A percentile compares a stretch with the other conserved stretches of the same genome.
These are phyloP conservation scores for Drosophila nr. medialis DNA, from an alignment of 2,888 invertebrate genomes.

Conservation along the genomic window DNA sequence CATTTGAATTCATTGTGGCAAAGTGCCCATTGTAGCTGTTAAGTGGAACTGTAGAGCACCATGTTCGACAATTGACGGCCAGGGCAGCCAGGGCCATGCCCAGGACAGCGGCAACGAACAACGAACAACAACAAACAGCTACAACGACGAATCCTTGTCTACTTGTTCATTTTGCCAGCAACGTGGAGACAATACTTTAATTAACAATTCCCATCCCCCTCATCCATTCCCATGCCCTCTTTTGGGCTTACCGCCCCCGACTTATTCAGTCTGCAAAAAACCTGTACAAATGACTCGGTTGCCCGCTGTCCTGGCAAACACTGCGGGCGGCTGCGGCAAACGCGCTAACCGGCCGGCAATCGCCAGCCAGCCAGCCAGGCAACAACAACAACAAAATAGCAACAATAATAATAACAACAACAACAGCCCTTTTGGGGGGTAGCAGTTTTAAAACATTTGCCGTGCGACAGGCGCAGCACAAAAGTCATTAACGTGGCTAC, in stretches of 20 bases:
- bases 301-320: constrained; percentile 74
- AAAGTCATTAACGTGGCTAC: constrained; percentile 79
- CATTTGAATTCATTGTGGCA: constrained; percentile 82
- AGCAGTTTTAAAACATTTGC: constrained; percentile 79
- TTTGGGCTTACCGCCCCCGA: constrained; percentile 35
- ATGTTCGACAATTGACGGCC: constrained; percentile 81
- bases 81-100: constrained; percentile 60
- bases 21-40: constrained; percentile 82
- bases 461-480: constrained; percentile 76
- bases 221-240: background rate
- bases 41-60: constrained; percentile 81
- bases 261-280: constrained; percentile 55
- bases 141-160: constrained; percentile 73
- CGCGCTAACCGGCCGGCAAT: constrained; percentile 73
- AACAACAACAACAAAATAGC: constrained; percentile 32
- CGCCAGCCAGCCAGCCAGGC: constrained; percentile 44
- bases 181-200: constrained; percentile 82
- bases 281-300: constrained; percentile 80
- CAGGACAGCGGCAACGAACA: constrained; percentile 31
- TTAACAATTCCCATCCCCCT: constrained; percentile 75
- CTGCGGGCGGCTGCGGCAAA: constrained; percentile 70
- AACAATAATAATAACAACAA: constrained; percentile 35
- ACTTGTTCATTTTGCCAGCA: constrained; percentile 80
- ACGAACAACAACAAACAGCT: constrained; percentile 8
- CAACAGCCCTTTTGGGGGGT: constrained; percentile 23